Percentiles rank a stretch among this genome's conserved stretches.
These are phyloP conservation scores for Cladopsammia gracilis DNA, from an alignment of 64 coral and sea anemone species.

Conservation along the genomic window DNA sequence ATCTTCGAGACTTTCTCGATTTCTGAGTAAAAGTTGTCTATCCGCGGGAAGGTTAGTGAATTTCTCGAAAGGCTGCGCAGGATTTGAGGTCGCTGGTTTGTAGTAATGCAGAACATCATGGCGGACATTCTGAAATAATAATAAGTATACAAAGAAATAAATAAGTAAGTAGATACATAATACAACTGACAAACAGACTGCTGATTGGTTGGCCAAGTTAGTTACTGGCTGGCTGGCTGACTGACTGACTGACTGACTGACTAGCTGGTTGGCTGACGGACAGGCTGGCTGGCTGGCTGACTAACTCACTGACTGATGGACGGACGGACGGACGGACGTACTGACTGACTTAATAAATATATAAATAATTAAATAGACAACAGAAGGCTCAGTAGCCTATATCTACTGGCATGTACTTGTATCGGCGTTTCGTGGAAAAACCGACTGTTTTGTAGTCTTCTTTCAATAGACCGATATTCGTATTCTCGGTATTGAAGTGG, in stretches of 20 bases:
- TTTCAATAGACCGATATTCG: too few species aligned
- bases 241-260: too few species aligned
- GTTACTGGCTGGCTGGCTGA: too few species aligned
- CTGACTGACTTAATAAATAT: background rate
- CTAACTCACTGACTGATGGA: background rate
- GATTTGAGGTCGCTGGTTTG: constrained; percentile 2
- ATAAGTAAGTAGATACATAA: background rate
- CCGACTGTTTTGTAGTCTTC: too few species aligned
- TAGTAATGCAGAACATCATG: constrained; percentile 67
- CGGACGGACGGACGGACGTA: background rate
- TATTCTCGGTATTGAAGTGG: too few species aligned
- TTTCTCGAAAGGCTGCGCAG: constrained; percentile 47
- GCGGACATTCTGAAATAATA: constrained; percentile 27
- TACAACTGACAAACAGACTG: too few species aligned
- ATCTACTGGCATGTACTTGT: too few species aligned
- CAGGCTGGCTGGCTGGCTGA: background rate
- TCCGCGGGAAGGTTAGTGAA: constrained; percentile 63
- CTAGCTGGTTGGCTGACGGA: too few species aligned
- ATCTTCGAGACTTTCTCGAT: constrained; percentile 20
- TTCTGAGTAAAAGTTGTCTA: constrained; percentile 52
- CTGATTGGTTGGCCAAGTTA: too few species aligned
- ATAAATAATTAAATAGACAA: background rate
- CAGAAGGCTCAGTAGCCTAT: too few species aligned
- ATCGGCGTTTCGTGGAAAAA: too few species aligned
- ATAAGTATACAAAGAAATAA: background rate